Conservation (phyloP, 2,113 vertebrate genomes). For the Hoplias malabaricus region DNA sequence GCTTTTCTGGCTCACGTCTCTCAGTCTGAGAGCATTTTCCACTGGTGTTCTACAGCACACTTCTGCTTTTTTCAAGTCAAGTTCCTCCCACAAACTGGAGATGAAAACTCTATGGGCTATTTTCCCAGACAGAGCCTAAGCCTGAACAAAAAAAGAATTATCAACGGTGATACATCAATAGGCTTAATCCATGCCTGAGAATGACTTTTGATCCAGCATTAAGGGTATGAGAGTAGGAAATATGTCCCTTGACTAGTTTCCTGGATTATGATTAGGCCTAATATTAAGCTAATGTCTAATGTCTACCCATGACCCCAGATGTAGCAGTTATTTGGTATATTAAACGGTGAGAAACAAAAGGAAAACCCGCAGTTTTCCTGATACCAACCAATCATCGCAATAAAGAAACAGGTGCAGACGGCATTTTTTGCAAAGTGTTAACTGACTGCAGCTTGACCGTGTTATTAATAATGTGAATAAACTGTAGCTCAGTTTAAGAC, state of each 20-base stretch:
- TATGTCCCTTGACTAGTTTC: no score
- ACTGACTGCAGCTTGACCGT: neutral
- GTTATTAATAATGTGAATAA: neutral
- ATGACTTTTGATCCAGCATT: no score
- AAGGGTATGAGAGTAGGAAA: no score
- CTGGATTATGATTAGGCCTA: no score
- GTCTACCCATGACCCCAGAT: no score
- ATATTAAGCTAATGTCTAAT: no score
- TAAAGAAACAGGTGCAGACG: no score
- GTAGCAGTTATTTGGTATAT: no score
- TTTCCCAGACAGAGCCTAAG: neutral
- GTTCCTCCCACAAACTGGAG: neutral
- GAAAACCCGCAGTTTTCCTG: no score
- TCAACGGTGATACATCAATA: neutral
- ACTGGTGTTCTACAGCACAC: slow-evolving; percentile 14
- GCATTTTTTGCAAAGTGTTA: no score
- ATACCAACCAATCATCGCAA: no score
- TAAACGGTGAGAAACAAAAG: no score
- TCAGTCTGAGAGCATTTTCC: slow-evolving; percentile 12
- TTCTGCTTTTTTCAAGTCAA: neutral
- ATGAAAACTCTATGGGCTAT: neutral
- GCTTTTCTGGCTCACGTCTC: neutral
- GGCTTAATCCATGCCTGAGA: neutral
- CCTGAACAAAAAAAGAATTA: neutral
- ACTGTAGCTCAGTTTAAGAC: neutral